Conservation (phyloP, 2,113 vertebrate species). For the Bufo bufo region DNA sequence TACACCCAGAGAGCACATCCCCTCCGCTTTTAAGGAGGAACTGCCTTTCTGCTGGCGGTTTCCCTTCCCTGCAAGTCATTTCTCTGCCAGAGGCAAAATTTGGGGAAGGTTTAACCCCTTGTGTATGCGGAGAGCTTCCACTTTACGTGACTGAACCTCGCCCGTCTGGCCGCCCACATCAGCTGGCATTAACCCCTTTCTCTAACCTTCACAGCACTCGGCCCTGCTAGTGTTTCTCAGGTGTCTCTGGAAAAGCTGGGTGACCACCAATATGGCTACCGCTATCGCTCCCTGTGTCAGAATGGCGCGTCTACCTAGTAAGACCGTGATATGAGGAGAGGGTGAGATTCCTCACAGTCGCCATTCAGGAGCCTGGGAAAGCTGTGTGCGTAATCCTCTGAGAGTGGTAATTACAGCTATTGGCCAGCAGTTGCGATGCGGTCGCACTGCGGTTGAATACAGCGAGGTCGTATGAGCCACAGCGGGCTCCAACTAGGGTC, state of each 20-base stretch:
- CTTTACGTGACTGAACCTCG: neutral
- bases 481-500: no score
- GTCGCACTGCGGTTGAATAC: no score
- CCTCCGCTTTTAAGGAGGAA: slow-evolving; percentile 35
- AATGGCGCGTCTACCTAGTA: neutral
- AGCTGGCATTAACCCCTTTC: neutral
- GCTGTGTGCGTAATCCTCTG: neutral
- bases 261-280: neutral
- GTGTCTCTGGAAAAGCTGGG: neutral
- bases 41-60: neutral
- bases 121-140: neutral
- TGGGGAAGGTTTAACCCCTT: neutral
- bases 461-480: no score
- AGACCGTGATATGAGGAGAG: neutral
- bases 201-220: neutral
- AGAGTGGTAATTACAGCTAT: neutral
- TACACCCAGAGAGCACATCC: slow-evolving; percentile 23
- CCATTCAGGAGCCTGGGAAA: neutral
- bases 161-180: neutral
- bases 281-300: neutral
- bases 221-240: neutral
- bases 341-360: neutral
- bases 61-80: neutral
- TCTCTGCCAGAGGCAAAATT: neutral
- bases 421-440: neutral